Base-by-base conservation (phyloP, 2,888 invertebrate genomes). In the Nephrotoma guestfalica region DNA sequence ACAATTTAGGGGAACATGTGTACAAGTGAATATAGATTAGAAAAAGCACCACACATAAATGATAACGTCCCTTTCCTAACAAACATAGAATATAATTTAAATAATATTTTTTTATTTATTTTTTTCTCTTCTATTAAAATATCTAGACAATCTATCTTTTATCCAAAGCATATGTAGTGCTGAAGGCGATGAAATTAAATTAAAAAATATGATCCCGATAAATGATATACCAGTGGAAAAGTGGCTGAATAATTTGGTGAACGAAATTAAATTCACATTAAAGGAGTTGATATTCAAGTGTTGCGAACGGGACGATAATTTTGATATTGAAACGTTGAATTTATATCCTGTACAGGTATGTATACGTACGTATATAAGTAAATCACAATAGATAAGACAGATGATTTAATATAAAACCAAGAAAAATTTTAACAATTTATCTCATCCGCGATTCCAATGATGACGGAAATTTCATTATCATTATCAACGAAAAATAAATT, bases 251-350 rank as follows among this genome's bases (percentile, higher is more conserved):
- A 93, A 94, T 88, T 93, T 99, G 86, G 96, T 97, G 87, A 93
- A 93, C 43, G 96, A 96, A 91, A 97, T 99, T 94, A 95, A 95
- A 89, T 91, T 92, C 51, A 96, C 96, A 0, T 91, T 99, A 87
- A 94, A 95, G 89, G 93, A 93, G 87, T 92, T 96, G 89, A 93
- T 97, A 86, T 91, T 94, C 41, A 90, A 91, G 86, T 92, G 93
- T 87, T 94, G 94, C 89, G 89, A 93, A 11, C 89, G 91, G 85
- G 92, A 92, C 92, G 92, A 89, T 93, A 93, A 90, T 91, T 90
- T 91, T 91, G 88, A 90, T 92, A 91, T 92, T 92, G 88, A 89
- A 92, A 89, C 92, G 91, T 91, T 92, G 89, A 89, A 92, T 87
- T 92, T 89, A 86, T 91, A 91, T 88, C 90, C 90, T 86, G 85